These are phyloP conservation scores for Drosophila lacertosa DNA, from an alignment of 1,140 invertebrate species.

Conservation along the genomic window DNA sequence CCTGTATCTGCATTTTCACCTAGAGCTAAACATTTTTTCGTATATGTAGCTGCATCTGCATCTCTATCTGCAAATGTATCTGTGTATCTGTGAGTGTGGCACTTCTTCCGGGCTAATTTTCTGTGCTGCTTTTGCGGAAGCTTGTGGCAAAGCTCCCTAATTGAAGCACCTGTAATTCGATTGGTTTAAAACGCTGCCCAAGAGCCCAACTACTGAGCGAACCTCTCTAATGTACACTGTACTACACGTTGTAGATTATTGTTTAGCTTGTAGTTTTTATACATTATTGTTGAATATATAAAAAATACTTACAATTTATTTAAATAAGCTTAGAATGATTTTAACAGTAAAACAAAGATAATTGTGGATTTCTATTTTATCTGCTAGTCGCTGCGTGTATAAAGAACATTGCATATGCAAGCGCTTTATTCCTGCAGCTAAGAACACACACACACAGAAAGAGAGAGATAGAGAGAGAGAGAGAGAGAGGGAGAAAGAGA, in stretches of 20 bases:
- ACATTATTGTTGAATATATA: too few relatives aligned
- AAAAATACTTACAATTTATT: too few relatives aligned
- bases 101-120: conserved; percentile 22
- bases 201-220: neutral
- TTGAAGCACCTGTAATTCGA: conserved; percentile 37
- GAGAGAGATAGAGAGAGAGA: neutral
- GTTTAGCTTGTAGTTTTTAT: neutral
- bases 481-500: neutral
- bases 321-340: neutral
- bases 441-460: neutral
- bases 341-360: too few relatives aligned
- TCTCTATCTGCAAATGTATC: neutral
- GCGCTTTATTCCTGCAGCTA: neutral
- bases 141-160: conserved; percentile 16
- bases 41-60: conserved; percentile 5
- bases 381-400: too few relatives aligned
- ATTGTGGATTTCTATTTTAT: too few relatives aligned
- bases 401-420: neutral
- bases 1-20: neutral
- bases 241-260: conserved; percentile 5
- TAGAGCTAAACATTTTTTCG: too few relatives aligned
- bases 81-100: neutral
- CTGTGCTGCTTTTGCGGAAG: conserved; percentile 10
- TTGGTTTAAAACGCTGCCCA: neutral
- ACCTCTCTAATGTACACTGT: neutral